phyloP scores from a whole-genome alignment of 2,888 invertebrate species.

The Pseudanteris insignis region DNA sequence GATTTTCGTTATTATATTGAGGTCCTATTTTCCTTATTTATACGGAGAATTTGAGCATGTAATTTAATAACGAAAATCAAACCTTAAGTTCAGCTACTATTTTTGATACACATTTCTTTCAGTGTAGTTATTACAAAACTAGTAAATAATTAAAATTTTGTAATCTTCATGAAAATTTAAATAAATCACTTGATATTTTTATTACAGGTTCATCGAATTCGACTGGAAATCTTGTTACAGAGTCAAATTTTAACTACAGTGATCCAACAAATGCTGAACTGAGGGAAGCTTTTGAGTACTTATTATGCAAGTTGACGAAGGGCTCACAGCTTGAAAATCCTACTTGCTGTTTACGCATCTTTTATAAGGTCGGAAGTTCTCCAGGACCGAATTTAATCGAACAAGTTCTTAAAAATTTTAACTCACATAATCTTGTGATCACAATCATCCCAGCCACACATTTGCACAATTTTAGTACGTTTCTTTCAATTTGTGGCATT shows the following conservation, averaged over 20 bases:
- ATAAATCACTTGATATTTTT: not conserved
- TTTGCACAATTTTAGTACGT: slow-evolving; percentile 83
- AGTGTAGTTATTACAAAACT: too few species aligned
- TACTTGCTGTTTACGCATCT: slow-evolving; percentile 79
- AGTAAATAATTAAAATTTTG: not conserved
- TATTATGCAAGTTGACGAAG: slow-evolving; percentile 69
- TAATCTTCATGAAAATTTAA: slow-evolving; percentile 2
- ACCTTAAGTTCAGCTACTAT: too few species aligned
- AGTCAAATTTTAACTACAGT: slow-evolving; percentile 58
- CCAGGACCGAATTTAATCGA: slow-evolving; percentile 66
- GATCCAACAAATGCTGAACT: slow-evolving; percentile 68
- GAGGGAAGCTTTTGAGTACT: slow-evolving; percentile 70
- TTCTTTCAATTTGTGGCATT: slow-evolving; percentile 84
- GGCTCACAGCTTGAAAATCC: slow-evolving; percentile 68
- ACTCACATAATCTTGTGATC: slow-evolving; percentile 70
- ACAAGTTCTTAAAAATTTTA: slow-evolving; percentile 59
- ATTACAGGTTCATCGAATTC: slow-evolving; percentile 62
- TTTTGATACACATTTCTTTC: too few species aligned
- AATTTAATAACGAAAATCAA: too few species aligned
- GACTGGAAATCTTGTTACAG: slow-evolving; percentile 60
- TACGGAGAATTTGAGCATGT: too few species aligned
- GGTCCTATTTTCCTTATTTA: too few species aligned
- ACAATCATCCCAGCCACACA: slow-evolving; percentile 82
- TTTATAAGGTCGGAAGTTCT: slow-evolving; percentile 75
- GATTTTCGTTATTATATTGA: too few species aligned